Percentiles rank a stretch among this genome's conserved stretches.
Conservation (phyloP, 2,113 vertebrate genomes). For the Platichthys flesus region DNA sequence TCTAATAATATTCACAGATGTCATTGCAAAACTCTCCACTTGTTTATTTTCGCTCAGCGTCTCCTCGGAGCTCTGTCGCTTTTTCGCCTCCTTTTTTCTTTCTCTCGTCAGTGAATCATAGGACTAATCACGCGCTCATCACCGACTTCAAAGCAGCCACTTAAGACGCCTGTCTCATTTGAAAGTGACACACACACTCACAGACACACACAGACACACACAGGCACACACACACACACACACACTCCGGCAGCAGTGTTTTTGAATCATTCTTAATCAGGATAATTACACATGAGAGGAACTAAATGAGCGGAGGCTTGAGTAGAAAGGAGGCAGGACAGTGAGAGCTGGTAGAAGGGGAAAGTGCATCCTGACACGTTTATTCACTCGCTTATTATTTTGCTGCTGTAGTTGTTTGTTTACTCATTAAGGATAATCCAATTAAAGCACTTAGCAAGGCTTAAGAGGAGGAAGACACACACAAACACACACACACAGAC, state of each 20-base stretch:
- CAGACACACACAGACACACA: slow-evolving; percentile 18
- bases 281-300: slow-evolving; percentile 70
- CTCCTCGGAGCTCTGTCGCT: slow-evolving; percentile 17
- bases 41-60: slow-evolving; percentile 61
- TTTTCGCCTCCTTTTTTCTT: slow-evolving; percentile 22
- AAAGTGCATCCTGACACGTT: slow-evolving; percentile 56
- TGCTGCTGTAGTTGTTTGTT: slow-evolving; percentile 74
- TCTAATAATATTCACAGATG: slow-evolving; percentile 80
- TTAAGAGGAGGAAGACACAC: slow-evolving; percentile 50
- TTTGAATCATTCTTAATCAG: slow-evolving; percentile 66
- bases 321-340: slow-evolving; percentile 42
- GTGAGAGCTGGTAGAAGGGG: slow-evolving; percentile 21
- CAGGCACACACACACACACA: slow-evolving; percentile 21
- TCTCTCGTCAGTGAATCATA: slow-evolving; percentile 66
- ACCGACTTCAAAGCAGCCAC: slow-evolving; percentile 69
- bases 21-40: slow-evolving; percentile 72
- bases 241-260: slow-evolving; percentile 47
- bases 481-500: slow-evolving; percentile 49
- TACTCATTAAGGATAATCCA: slow-evolving; percentile 79
- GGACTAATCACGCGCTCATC: slow-evolving; percentile 59
- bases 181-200: slow-evolving; percentile 42
- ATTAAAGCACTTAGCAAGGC: slow-evolving; percentile 76
- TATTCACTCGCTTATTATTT: slow-evolving; percentile 69
- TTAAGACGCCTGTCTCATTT: slow-evolving; percentile 64
- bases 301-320: slow-evolving; percentile 52